Percentiles rank a stretch among this genome's conserved stretches.
Evolutionary conservation across 2,797 vertebrate genomes (phyloP).

Genomic region (Peromyscus nudipes): DNA sequence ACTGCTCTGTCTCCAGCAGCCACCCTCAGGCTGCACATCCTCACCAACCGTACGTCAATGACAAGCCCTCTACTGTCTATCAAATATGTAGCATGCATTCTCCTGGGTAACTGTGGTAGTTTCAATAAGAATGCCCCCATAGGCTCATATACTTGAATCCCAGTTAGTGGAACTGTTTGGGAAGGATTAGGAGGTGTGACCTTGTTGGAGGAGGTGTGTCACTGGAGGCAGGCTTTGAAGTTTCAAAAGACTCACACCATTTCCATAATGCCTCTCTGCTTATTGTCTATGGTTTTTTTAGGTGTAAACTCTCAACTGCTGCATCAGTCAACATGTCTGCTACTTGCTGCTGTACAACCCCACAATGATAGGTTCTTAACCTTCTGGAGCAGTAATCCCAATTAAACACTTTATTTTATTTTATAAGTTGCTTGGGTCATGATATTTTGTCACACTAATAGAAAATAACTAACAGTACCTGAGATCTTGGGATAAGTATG

Average conservation of each 20-base stretch:
- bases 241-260: neutral
- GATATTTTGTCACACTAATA: neutral
- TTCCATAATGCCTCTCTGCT: neutral
- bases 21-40: neutral
- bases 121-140: neutral
- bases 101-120: neutral
- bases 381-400: neutral
- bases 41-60: neutral
- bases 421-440: neutral
- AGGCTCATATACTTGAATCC: neutral
- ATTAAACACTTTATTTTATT: neutral
- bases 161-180: neutral
- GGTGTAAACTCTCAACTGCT: neutral
- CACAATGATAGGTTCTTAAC: neutral
- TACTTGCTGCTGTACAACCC: neutral
- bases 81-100: neutral
- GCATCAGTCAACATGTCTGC: neutral
- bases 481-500: neutral
- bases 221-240: no score
- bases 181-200: neutral
- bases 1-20: neutral
- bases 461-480: neutral
- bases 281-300: neutral
- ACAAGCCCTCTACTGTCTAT: neutral
- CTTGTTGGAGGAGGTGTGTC: neutral